Evolutionary conservation across 2,888 invertebrate species (phyloP), one percentile per base, ranked within the genome.

Genomic region (Macrophya annulata): DNA sequence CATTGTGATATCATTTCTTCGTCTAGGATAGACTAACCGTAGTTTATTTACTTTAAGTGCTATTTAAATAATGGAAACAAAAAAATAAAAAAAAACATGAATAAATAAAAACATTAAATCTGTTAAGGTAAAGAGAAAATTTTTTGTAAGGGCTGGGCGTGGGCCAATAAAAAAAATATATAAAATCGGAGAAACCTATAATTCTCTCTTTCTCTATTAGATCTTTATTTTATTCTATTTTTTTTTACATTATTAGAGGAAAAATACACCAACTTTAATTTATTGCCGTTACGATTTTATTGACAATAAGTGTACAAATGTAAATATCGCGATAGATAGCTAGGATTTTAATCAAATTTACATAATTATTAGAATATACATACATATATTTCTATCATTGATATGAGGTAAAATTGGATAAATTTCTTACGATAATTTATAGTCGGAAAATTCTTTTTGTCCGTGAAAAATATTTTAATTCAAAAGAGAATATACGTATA

Each of bases 81-180:
- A 82, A 86, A 45, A 45, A 65, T n/a, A 77, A 85, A 86, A 86
- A 85, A 83, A 83, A 81, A 68, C 59, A 85, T 59, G 72, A 81
- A 86, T 77, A 81, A 83, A 37, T 48, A 76, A 86, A 76, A 68
- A 87, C 62, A 25, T 25, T 25, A 85, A 85, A 85, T 84, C 40
- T 43, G 45, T 43, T 68, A 81, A 62, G 86, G 85, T 71, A 72
- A 85, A 88, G 59, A 85, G 87, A 85, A 86, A 90, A 90, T 87
- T 88, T 88, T 86, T 85, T 88, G 88, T 91, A 91, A 91, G 85
- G 90, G 89, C 91, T 90, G 88, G 88, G 90, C 91, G 89, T 89
- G 89, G 90, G 90, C 88, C 90, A 92, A 91, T 92, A 92, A 91
- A 92, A 91, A 89, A 90, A 89, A 83, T 68, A 25, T 83, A 10